A percentile compares a stretch with the other conserved stretches of the same genome.
Evolutionary conservation across 2,797 vertebrate genomes (phyloP).

Genomic region (Chrysolophus pictus): DNA sequence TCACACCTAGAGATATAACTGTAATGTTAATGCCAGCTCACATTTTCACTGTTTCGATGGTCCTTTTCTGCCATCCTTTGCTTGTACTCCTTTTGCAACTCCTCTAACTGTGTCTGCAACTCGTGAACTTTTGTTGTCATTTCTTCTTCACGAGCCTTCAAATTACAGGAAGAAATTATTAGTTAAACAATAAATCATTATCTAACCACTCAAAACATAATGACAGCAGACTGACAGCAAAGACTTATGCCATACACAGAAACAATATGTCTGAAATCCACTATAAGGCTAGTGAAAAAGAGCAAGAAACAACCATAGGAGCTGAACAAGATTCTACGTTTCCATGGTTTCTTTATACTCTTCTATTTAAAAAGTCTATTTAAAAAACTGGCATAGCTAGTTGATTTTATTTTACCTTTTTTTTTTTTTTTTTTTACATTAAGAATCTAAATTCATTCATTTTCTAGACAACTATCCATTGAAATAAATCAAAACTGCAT

Average conservation of each 20-base stretch:
- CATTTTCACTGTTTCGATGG: slow-evolving; percentile 77
- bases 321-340: background rate
- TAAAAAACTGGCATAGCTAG: background rate
- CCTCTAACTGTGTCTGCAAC: slow-evolving; percentile 89
- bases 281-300: background rate
- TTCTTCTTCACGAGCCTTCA: slow-evolving; percentile 93
- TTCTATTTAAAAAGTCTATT: background rate
- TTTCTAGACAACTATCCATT: background rate
- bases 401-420: background rate
- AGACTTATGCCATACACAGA: background rate
- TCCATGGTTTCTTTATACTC: background rate
- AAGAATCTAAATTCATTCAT: background rate
- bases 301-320: background rate
- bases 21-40: slow-evolving; percentile 60
- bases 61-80: slow-evolving; percentile 65
- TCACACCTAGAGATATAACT: background rate
- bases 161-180: background rate
- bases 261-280: background rate
- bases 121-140: slow-evolving; percentile 92
- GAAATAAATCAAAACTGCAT: background rate
- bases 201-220: background rate
- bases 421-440: background rate
- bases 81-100: slow-evolving; percentile 79
- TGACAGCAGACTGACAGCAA: background rate
- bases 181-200: background rate